Conservation (phyloP, 2,113 vertebrate species). For the Chelonoidis abingdonii region DNA sequence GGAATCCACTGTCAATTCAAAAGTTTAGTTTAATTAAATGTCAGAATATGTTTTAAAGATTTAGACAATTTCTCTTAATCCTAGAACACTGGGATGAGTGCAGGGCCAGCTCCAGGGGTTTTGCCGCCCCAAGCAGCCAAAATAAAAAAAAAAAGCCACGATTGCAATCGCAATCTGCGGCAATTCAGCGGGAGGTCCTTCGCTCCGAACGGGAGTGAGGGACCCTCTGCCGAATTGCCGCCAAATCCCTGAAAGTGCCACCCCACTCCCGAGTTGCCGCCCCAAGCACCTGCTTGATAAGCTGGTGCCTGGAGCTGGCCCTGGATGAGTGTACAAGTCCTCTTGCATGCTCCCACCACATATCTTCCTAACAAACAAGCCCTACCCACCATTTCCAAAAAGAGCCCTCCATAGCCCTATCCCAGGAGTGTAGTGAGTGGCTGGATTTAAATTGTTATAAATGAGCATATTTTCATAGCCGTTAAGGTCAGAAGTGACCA, state of each 20-base stretch:
- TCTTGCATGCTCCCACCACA: conserved; percentile 5
- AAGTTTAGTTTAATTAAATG: conserved; percentile 55
- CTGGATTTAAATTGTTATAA: not conserved
- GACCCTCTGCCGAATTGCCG: too few relatives aligned
- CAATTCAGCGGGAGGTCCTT: too few relatives aligned
- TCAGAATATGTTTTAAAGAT: conserved; percentile 66
- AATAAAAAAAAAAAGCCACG: too few relatives aligned
- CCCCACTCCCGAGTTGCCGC: too few relatives aligned
- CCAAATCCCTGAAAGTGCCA: too few relatives aligned
- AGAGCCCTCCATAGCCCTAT: not conserved
- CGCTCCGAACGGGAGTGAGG: too few relatives aligned
- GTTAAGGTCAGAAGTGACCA: not conserved
- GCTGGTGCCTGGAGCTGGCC: too few relatives aligned
- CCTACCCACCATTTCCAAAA: not conserved
- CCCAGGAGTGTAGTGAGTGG: not conserved
- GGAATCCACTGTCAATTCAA: conserved; percentile 40
- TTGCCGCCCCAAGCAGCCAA: too few relatives aligned
- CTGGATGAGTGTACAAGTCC: conserved; percentile 14
- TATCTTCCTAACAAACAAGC: not conserved
- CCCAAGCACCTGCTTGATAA: too few relatives aligned
- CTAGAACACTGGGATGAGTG: not conserved
- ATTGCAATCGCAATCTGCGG: too few relatives aligned
- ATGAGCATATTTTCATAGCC: not conserved
- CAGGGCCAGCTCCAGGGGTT: too few relatives aligned
- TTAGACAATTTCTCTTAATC: conserved; percentile 43